Evolutionary conservation across 2,888 invertebrate genomes (phyloP).

Genomic region (Frankliniella intonsa): DNA sequence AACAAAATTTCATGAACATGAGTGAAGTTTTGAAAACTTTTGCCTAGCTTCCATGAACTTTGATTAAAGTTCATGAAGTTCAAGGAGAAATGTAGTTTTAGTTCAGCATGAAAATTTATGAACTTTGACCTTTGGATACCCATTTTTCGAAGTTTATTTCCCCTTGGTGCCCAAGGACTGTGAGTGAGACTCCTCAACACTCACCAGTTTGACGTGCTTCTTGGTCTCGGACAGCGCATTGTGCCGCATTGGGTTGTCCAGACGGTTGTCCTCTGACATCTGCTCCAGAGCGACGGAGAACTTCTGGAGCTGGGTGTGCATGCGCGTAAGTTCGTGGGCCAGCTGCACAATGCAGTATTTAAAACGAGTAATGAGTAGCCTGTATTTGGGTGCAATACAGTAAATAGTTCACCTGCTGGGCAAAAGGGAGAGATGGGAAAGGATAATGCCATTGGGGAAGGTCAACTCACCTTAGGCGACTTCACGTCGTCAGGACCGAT

Average conservation of each 20-base stretch:
- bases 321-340: slow-evolving; percentile 28
- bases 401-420: background rate
- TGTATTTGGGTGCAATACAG: background rate
- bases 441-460: slow-evolving; percentile 29
- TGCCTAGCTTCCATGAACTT: too few relatives aligned
- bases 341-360: slow-evolving; percentile 2
- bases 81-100: too few relatives aligned
- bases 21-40: too few relatives aligned
- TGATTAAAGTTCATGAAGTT: too few relatives aligned
- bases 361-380: too few relatives aligned
- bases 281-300: slow-evolving; percentile 36
- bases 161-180: too few relatives aligned
- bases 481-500: slow-evolving; percentile 35
- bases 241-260: background rate
- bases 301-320: slow-evolving; percentile 36
- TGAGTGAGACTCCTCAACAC: background rate
- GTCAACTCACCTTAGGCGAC: slow-evolving; percentile 32
- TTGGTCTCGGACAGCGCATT: slow-evolving; percentile 6
- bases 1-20: too few relatives aligned
- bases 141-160: too few relatives aligned
- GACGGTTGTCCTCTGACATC: slow-evolving; percentile 31
- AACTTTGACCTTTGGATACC: too few relatives aligned
- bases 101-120: too few relatives aligned
- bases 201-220: slow-evolving; percentile 6
- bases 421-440: background rate